Evolutionary conservation across 1,140 invertebrate genomes (phyloP).

Genomic region (Ceratina calcarata): DNA sequence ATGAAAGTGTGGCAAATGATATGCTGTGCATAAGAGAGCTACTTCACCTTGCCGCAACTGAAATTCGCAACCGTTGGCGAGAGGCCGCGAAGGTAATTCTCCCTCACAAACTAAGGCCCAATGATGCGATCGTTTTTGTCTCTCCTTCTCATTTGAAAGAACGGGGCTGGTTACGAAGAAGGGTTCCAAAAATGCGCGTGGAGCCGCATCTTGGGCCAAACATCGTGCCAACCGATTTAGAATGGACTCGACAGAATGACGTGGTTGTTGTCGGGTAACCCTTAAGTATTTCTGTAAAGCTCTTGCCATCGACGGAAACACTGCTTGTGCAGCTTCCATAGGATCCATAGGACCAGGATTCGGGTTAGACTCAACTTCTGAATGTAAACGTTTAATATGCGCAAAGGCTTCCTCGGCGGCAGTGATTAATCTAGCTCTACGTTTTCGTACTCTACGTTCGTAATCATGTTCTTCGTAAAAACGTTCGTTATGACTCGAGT

Average conservation of each 20-base stretch:
- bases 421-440: constrained; percentile 92
- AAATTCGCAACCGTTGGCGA: constrained; percentile 91
- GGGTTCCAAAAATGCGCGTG: constrained; percentile 94
- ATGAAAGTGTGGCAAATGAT: constrained; percentile 94
- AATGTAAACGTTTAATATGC: constrained; percentile 92
- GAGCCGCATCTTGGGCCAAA: constrained; percentile 95
- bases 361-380: constrained; percentile 82
- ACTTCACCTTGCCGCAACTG: constrained; percentile 96
- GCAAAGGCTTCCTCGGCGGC: constrained; percentile 98
- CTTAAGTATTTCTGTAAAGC: constrained; percentile 97
- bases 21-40: constrained; percentile 92
- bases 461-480: constrained; percentile 99
- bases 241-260: constrained; percentile 96
- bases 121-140: constrained; percentile 87
- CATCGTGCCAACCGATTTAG: constrained; percentile 92
- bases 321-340: constrained; percentile 96
- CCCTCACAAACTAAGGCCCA: constrained; percentile 96
- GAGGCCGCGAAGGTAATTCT: constrained; percentile 90
- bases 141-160: constrained; percentile 89
- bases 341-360: constrained; percentile 89
- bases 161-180: constrained; percentile 90
- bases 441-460: constrained; percentile 94
- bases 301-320: constrained; percentile 97
- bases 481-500: constrained; percentile 95
- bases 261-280: constrained; percentile 96